A percentile compares a stretch with the other conserved stretches of the same genome.
These are phyloP conservation scores for Ganaspis brasiliensis DNA, from an alignment of 2,888 invertebrate genomes.

Conservation along the genomic window DNA sequence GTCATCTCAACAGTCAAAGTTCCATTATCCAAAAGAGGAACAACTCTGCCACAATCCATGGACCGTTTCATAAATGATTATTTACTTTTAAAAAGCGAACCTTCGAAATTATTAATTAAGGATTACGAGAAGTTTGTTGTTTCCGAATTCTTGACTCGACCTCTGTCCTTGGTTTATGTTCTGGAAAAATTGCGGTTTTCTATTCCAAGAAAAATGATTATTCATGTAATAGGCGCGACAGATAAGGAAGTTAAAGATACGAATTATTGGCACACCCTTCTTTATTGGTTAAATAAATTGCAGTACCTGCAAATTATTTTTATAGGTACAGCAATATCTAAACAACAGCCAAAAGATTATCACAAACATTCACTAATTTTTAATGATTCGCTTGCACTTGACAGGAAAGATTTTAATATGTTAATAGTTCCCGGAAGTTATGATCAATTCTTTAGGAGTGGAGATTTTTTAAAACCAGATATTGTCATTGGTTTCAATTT, in stretches of 20 bases:
- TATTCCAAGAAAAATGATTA: slow-evolving; percentile 53
- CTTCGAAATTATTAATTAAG: not conserved
- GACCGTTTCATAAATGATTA: too few species aligned
- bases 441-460: not conserved
- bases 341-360: too few species aligned
- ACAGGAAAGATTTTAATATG: not conserved
- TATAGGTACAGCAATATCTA: too few species aligned
- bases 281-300: too few species aligned
- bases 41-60: too few species aligned
- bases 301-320: too few species aligned
- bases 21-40: slow-evolving; percentile 31
- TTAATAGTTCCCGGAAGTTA: too few species aligned
- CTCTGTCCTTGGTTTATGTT: slow-evolving; percentile 70
- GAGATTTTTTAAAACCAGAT: not conserved
- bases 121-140: not conserved
- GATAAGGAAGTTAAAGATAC: too few species aligned
- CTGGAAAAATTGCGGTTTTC: slow-evolving; percentile 62
- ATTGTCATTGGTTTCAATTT: not conserved
- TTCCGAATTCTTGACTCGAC: slow-evolving; percentile 69
- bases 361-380: too few species aligned
- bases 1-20: not conserved
- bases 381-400: too few species aligned
- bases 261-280: too few species aligned
- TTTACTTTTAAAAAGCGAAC: too few species aligned
- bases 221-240: slow-evolving; percentile 76